Evolutionary conservation across 2,888 invertebrate genomes (phyloP), one percentile per base, ranked within the genome.

Genomic region (Chrysodeixis includens): DNA sequence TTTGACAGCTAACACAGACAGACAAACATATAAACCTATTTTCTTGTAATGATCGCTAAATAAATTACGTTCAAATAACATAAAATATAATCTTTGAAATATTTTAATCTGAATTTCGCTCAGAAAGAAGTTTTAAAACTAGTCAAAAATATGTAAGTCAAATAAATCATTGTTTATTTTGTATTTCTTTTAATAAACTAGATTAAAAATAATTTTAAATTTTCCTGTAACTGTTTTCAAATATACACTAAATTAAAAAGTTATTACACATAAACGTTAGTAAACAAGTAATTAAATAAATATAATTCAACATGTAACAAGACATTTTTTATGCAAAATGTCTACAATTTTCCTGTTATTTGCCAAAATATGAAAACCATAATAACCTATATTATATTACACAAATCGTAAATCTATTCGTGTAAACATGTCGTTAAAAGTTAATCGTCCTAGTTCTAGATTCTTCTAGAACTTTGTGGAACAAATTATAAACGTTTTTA

Each of bases 1-100:
- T 58, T 57, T 16, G 22, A 55, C 32, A 64, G 68, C 18, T 56
- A 62, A 57, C 59, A 56, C 46, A 35, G 16, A 46, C 52, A n/a
- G n/a, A n/a, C 26, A 65, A 67, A 79, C 72, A 69, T 56, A 73
- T 73, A 69, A 73, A 73, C 52, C 69, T 72, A 68, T 66, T 76
- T 71, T 55, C 40, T 46, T 61, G 66, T 46, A 66, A 71, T 66
- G 3, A 62, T 53, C 49, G 53, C 20, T 16, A 35, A 55, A 59
- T 10, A 53, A 61, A 71, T 67, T 63, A 35, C 14, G 14, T 14
- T 12, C 14, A 35, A 12, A 35, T 35, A 35, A 35, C 14, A 14
- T 40, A 40, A 40, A 1, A 35, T 14, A n/a, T 35, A 14, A 35
- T 14, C 14, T 35, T 40, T n/a, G n/a, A 6, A 40, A 40, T 40